Evolutionary conservation across 92 coral and sea anemone genomes (phyloP).

Genomic region (Palythoa grandis): DNA sequence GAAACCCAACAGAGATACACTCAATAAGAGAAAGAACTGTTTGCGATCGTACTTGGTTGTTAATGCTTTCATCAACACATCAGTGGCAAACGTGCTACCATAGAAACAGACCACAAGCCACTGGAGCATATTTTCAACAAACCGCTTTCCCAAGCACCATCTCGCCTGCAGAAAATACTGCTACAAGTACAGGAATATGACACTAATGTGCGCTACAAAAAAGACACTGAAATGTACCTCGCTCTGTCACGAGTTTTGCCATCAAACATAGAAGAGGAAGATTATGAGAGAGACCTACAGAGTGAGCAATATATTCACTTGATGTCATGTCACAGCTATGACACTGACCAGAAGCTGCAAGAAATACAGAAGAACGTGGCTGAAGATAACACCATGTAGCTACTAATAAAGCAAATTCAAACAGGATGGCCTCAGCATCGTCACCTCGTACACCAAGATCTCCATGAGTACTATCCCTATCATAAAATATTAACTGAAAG

Average conservation of each 20-base stretch:
- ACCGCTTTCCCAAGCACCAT: too few relatives aligned
- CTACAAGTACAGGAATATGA: background rate
- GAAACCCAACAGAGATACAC: too few relatives aligned
- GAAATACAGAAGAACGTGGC: constrained; percentile 7
- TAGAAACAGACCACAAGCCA: too few relatives aligned
- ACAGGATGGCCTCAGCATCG: constrained; percentile 34
- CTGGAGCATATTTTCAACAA: too few relatives aligned
- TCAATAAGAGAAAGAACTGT: too few relatives aligned
- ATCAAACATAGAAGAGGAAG: background rate
- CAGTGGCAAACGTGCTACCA: too few relatives aligned
- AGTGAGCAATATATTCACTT: too few relatives aligned
- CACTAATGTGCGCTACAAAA: background rate
- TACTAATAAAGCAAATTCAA: constrained; percentile 22
- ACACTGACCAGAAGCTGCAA: constrained; percentile 2
- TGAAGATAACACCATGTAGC: constrained; percentile 25
- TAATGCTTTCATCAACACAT: too few relatives aligned
- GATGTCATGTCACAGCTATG: background rate
- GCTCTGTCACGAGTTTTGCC: background rate
- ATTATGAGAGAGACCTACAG: background rate
- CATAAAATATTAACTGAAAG: background rate
- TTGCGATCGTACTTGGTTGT: too few relatives aligned
- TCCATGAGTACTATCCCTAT: background rate
- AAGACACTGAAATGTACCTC: too few relatives aligned
- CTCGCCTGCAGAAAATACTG: too few relatives aligned
- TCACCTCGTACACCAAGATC: too few relatives aligned